Conservation (phyloP, 2,888 invertebrate genomes). For the Chrysopilus asiliformis region DNA sequence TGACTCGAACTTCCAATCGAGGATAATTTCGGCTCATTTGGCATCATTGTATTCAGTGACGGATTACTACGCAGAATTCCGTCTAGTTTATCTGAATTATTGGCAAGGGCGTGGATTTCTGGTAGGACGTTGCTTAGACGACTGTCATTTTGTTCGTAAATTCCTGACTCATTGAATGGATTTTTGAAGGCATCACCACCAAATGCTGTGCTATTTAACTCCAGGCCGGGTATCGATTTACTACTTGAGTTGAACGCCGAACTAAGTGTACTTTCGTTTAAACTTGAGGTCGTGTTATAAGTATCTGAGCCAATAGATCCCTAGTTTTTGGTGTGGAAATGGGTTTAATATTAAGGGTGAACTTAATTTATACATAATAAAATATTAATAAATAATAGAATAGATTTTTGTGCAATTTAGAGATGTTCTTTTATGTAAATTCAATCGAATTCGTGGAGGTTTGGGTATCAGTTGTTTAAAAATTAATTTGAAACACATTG, state of each 20-base stretch:
- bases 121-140: background rate
- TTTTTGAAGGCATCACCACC: constrained; percentile 7
- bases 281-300: constrained; percentile 5
- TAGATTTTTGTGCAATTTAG: too few species aligned
- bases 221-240: constrained; percentile 5
- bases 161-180: constrained; percentile 11
- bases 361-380: too few species aligned
- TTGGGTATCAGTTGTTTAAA: too few species aligned
- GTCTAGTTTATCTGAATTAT: constrained; percentile 12
- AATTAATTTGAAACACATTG: too few species aligned
- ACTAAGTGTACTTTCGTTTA: constrained; percentile 5
- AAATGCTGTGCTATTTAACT: constrained; percentile 7
- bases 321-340: constrained; percentile 4
- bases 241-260: background rate
- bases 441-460: too few species aligned
- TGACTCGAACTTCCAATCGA: background rate
- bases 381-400: too few species aligned
- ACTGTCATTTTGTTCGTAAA: constrained; percentile 7
- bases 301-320: constrained; percentile 9
- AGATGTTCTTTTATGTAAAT: too few species aligned
- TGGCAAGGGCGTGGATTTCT: constrained; percentile 8
- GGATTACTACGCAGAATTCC: constrained; percentile 4
- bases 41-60: background rate
- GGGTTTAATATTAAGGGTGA: too few species aligned
- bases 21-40: background rate